Percentiles rank a stretch among this genome's conserved stretches.
These are phyloP conservation scores for Drosophila sturtevanti DNA, from an alignment of 1,140 invertebrate genomes.

Conservation along the genomic window DNA sequence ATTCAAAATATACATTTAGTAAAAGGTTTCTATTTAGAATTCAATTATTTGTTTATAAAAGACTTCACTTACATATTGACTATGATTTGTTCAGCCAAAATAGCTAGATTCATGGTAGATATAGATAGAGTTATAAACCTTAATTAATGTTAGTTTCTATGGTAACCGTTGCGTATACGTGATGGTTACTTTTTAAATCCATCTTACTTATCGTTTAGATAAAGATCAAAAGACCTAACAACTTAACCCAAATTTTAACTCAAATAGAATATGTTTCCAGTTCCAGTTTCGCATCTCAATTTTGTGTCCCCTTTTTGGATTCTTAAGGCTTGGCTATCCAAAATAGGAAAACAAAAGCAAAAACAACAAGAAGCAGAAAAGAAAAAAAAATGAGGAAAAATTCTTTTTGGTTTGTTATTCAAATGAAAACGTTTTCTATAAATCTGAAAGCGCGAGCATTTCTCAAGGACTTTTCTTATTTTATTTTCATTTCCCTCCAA, in stretches of 20 bases:
- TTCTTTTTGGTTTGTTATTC: slow-evolving; percentile 68
- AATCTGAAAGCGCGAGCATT: slow-evolving; percentile 47
- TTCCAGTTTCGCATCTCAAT: slow-evolving; percentile 14
- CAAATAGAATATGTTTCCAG: slow-evolving; percentile 14
- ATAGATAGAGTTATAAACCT: too few relatives aligned
- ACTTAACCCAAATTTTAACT: slow-evolving; percentile 7
- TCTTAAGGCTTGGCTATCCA: slow-evolving; percentile 6
- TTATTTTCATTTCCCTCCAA: slow-evolving; percentile 6
- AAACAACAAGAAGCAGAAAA: neutral
- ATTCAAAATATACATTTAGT: too few relatives aligned
- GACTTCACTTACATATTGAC: too few relatives aligned
- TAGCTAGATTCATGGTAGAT: too few relatives aligned
- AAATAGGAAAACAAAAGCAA: neutral
- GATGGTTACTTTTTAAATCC: too few relatives aligned
- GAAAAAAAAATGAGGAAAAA: slow-evolving; percentile 28
- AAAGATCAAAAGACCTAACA: neutral
- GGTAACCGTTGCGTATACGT: too few relatives aligned
- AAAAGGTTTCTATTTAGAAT: too few relatives aligned
- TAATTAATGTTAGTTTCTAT: too few relatives aligned
- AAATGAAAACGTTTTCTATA: slow-evolving; percentile 70
- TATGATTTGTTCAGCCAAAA: too few relatives aligned
- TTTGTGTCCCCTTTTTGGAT: neutral
- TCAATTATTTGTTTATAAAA: too few relatives aligned
- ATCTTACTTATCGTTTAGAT: neutral
- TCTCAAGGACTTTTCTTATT: slow-evolving; percentile 62